Base-by-base conservation (phyloP, 2,888 invertebrate genomes). In the Brachynemurus nebulosus region DNA sequence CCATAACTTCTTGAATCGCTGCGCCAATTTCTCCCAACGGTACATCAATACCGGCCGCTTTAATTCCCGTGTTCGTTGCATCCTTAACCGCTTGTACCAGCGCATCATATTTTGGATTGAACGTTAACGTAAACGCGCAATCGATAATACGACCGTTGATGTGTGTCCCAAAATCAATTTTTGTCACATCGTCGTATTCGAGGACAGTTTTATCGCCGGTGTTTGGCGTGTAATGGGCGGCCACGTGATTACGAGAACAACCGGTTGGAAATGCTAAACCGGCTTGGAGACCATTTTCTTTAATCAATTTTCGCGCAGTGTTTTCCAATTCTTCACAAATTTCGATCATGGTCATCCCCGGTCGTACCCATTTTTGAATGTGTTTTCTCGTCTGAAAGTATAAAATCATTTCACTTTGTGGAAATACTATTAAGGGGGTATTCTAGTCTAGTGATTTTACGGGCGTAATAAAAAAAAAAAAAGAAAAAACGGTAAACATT, bases 201-300 rank as follows among this genome's bases (percentile, higher is more conserved):
- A 98, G 70, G 8, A 97, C 92, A 0, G 97, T 98, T 8, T 81
- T 74, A 65, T 99, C 98, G 9, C 95, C 98, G 43, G 93, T 92
- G 65, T 99, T 99, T 4, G 98, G 98, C 11, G 98, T 99, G 59
- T 99, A 98, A 69, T 98, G 98, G 41, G 98, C 98, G 44, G 98
- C 98, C 62, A 96, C 97, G 63, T 98, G 88, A 67, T 99, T 98
- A 40, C 96, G 73, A n/a, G 95, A 96, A 62, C 96, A 96, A 0
- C 97, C 97, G 1, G 96, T 97, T 1, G 98, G 98, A 64, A 98
- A 98, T 6, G 90, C 90, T 47, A 91, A 65, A 0, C 90, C 98
- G 2, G 97, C 92, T 54, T 93, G 85, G 6, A 98, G 69, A 1
- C 95, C 96, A 58, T 93, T 86, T 65, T 98, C 98, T 17, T 82